Evolutionary conservation across 1,140 invertebrate species (phyloP), one percentile per base, ranked within the genome.

Genomic region (Heliothis subflexa): DNA sequence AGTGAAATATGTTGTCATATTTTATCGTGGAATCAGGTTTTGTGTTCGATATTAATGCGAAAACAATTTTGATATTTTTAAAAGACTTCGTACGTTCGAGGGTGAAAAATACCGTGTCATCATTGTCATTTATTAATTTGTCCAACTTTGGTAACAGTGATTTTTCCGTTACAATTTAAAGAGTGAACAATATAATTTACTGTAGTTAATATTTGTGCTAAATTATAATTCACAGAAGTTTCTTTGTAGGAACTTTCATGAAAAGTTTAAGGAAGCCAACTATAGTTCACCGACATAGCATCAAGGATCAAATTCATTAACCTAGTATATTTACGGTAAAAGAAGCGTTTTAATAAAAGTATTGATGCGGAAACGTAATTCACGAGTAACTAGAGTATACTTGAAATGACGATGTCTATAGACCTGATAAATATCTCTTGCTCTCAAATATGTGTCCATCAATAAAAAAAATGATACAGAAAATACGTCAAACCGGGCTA

Each of bases 1-100:
- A 54, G 50, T 66, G 61, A 64, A 66, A 66, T 76, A 66, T 76
- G 74, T 33, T 76, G 74, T 76, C 61, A 66, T 76, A 76, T 76
- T 76, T 76, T 76, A 76, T n/a, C 25, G 61, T 49, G 11, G 25
- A 40, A 49, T 66, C 61, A 72, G 45, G 49, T 62, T 62, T 66
- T 76, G 49, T 74, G 72, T 74, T 74, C 57, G 57, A 61, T 74
- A 62, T 74, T 50, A 50, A 50, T 61, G 28, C 21, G 3, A 72
- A 71, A 57, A 57, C 45, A 52, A 70, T 70, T 72, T 72, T 57
- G 28, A 49, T 14, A 57, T 45, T 45, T 40, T 54, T 47, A 45
- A 33, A 72, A 28, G 14, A 33, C 9, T 18, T 3, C 5, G 3
- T 66, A 12, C 40, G 47, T 70, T 45, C 2, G 13, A 52, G 16